Evolutionary conservation across 2,797 vertebrate genomes (phyloP), one percentile per base, ranked within the genome.

Genomic region (Sebastes itinus): DNA sequence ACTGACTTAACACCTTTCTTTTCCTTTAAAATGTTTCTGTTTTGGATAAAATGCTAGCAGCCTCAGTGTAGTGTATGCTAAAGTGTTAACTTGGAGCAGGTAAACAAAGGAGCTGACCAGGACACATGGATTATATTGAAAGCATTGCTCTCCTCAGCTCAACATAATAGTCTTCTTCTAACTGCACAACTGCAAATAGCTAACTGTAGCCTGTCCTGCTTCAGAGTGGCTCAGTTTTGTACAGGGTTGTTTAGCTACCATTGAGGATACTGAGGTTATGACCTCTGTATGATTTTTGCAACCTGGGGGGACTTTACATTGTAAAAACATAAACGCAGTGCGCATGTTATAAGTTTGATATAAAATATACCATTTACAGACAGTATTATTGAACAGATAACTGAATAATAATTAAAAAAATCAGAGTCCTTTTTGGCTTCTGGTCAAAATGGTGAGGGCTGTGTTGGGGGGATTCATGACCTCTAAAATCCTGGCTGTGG

Each of bases 401-500:
- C 7, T 59, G 18, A 74, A 73, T 49, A 69, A 64, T 35, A 4
- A 69, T 8, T 0, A 9, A 42, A 42, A 22, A 67, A 13, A 52
- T n/a, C 30, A 49, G 28, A 20, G 6, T 56, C 3, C 33, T 59
- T 38, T n/a, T 64, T 58, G 5, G 38, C 35, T 49, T 59, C 49
- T 64, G 54, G 46, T 76, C 14, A 23, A 32, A 71, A 49, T 20
- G 20, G 4, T 16, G 2, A n/a, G 23, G 22, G 6, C 16, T 16
- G 8, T 62, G 25, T 42, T 77, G 35, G 33, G 61, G 35, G 16
- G 20, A 42, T 18, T 60, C 11, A 2, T 62, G 65, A 60, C 46
- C 56, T 79, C 66, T 69, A 32, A 84, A 77, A 35, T 56, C 28
- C 20, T 49, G 33, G 20, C 71, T 22, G 7, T 59, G 71, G 23